Percentiles rank a stretch among this genome's conserved stretches.
phyloP scores from a whole-genome alignment of 2,797 vertebrate species.

The Melanotaenia nigrans region DNA sequence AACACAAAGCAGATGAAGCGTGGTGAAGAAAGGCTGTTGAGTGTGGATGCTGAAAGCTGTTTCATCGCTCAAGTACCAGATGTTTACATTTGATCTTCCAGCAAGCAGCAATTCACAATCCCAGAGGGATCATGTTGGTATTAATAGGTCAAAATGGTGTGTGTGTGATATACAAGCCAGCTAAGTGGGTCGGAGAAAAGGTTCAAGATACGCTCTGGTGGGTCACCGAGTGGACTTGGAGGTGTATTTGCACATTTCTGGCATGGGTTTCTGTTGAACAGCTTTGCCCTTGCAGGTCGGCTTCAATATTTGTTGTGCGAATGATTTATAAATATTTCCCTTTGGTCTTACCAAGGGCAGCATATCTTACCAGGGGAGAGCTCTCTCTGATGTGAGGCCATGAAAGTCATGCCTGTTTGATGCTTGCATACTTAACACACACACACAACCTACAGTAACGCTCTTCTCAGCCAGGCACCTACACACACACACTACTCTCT shows the following conservation, averaged over 20 bases:
- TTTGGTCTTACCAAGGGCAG: slow-evolving; percentile 72
- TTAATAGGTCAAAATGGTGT: slow-evolving; percentile 60
- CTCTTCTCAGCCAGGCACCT: neutral
- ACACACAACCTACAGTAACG: slow-evolving; percentile 13
- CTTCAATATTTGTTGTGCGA: slow-evolving; percentile 77
- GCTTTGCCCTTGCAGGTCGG: slow-evolving; percentile 64
- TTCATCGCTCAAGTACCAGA: slow-evolving; percentile 38
- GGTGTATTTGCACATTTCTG: slow-evolving; percentile 66
- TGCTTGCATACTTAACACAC: slow-evolving; percentile 24
- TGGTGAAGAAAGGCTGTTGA: slow-evolving; percentile 14
- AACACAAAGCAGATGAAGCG: slow-evolving; percentile 35
- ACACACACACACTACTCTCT: slow-evolving; percentile 26
- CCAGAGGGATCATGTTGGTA: slow-evolving; percentile 53
- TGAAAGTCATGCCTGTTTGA: slow-evolving; percentile 70
- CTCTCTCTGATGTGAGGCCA: slow-evolving; percentile 75
- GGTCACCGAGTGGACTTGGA: slow-evolving; percentile 48
- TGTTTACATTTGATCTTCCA: slow-evolving; percentile 67
- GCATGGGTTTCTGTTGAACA: slow-evolving; percentile 42
- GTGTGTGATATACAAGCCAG: slow-evolving; percentile 36
- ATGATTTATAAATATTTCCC: slow-evolving; percentile 83
- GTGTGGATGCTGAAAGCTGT: slow-evolving; percentile 32
- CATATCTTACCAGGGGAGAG: slow-evolving; percentile 60
- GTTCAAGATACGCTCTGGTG: slow-evolving; percentile 36
- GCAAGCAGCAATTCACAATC: slow-evolving; percentile 44
- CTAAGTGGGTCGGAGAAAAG: slow-evolving; percentile 58